Evolutionary conservation across 2,113 vertebrate species (phyloP).

Genomic region (Protobothrops flavoviridis): DNA sequence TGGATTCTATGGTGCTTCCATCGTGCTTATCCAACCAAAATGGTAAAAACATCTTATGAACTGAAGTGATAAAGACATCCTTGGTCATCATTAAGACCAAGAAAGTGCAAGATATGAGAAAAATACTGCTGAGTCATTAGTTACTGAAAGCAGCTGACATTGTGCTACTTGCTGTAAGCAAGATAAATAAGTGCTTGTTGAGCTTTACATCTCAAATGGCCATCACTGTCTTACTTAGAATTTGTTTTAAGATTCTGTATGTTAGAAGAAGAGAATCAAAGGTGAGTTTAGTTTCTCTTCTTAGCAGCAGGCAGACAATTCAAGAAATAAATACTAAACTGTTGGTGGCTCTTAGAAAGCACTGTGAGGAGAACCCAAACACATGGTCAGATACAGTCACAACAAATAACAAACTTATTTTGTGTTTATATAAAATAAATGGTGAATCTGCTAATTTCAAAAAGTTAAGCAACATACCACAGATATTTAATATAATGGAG

Average conservation of each 20-base stretch:
- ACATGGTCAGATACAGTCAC: background rate
- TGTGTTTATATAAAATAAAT: background rate
- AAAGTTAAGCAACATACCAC: background rate
- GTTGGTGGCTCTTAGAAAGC: background rate
- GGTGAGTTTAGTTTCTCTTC: background rate
- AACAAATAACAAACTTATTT: background rate
- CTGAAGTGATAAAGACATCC: background rate
- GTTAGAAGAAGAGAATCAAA: background rate
- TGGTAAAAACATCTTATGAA: background rate
- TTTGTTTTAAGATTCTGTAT: background rate
- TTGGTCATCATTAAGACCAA: background rate
- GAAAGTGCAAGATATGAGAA: background rate
- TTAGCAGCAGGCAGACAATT: background rate
- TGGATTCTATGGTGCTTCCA: background rate
- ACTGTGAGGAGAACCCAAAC: background rate
- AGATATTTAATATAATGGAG: background rate
- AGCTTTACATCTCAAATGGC: background rate
- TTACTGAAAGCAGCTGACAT: background rate
- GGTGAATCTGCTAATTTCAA: background rate
- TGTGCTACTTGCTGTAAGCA: background rate
- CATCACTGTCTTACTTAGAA: background rate
- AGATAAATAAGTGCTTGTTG: background rate
- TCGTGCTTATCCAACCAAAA: background rate
- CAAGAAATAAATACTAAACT: background rate
- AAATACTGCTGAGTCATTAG: background rate